These are phyloP conservation scores for Nephrotoma flavescens DNA, from an alignment of 2,888 invertebrate species.

Conservation along the genomic window DNA sequence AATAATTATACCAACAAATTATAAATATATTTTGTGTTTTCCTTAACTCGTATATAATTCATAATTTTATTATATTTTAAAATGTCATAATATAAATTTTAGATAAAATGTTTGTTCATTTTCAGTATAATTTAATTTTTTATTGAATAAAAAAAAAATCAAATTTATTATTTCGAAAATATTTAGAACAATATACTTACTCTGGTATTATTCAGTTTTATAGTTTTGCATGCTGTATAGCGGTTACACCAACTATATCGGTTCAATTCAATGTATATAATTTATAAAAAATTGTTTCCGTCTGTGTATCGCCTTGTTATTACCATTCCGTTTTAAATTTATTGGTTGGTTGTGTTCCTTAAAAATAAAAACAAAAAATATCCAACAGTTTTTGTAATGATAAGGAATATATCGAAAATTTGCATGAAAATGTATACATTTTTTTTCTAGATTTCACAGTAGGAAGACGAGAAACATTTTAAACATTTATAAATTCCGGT, in stretches of 20 bases:
- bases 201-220: neutral
- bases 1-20: neutral
- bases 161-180: neutral
- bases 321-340: neutral
- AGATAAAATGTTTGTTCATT: neutral
- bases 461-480: neutral
- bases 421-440: neutral
- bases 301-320: neutral
- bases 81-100: neutral
- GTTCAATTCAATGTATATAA: neutral
- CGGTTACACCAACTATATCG: neutral
- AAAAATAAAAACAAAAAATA: neutral
- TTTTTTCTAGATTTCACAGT: neutral
- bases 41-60: neutral
- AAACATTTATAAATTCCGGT: neutral
- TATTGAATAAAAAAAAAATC: neutral
- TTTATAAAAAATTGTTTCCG: neutral
- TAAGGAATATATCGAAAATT: neutral
- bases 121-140: neutral
- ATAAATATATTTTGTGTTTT: neutral
- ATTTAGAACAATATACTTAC: neutral
- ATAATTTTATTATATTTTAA: neutral
- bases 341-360: neutral
- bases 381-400: neutral
- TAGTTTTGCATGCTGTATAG: neutral